Evolutionary conservation across 2,888 invertebrate species (phyloP), one percentile per base, ranked within the genome.

Genomic region (Germaria angustata): DNA sequence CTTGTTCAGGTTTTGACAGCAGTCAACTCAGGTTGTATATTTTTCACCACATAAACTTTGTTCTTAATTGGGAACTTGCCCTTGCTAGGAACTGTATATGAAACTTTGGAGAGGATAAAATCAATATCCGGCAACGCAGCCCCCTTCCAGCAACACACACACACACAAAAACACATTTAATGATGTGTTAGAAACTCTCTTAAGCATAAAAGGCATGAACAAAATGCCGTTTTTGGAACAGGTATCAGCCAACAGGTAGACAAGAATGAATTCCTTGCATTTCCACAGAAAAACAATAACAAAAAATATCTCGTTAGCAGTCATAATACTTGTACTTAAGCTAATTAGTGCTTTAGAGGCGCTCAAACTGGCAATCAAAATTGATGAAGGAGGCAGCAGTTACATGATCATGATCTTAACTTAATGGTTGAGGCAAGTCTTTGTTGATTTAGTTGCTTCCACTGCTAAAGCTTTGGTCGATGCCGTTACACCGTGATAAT

Each of bases 161-260:
- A 4, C 39, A 39, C 0, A 3, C 8, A 55, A 17, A 1, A 34
- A 17, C 34, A 28, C 24, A 24, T 49, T 41, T 24, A 53, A 46
- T 44, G 8, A 32, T 65, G 66, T 68, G 59, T 51, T 41, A 80
- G 79, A 65, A 57, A 51, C 20, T 59, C 66, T 79, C 66, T 73
- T 51, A 32, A 59, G 32, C 39, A 39, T 28, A 53, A 41, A 49
- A 28, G 28, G 17, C 20, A 15, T 34, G n/a, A 20, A 44, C 1
- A 32, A 11, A 20, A 9, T 22, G 34, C 9, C 44, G 34, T 66
- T 32, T 28, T 34, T 39, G 24, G n/a, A 61, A 66, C 81, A 81
- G 78, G 82, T 81, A 82, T 69, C 49, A 53, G n/a, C 73, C 55
- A 66, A 71, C 65, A 66, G 75, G 79, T 75, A 82, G 71, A 76